Evolutionary conservation across 64 coral and sea anemone species (phyloP), one percentile per base, ranked within the genome.

Genomic region (Montipora cactus): DNA sequence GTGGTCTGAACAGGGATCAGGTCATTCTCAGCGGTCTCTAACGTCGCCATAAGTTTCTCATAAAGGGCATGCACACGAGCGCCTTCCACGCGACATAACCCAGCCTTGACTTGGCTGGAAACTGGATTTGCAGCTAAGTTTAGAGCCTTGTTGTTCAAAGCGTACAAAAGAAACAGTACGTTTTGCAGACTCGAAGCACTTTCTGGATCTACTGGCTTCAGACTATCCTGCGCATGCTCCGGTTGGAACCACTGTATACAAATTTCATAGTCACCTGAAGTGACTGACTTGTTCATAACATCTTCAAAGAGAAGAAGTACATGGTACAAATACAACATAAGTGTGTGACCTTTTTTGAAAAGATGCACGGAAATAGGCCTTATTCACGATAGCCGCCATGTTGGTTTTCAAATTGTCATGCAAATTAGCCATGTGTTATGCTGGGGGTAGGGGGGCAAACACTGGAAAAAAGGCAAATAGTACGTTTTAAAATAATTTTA

Each of bases 241-340:
- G 88, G 89, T 4, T 91, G 67, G n/a, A 86, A 79, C 95, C 95
- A 97, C 47, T 97, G 92, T 23, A 97, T 83, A 55, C 92, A 97
- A 12, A 97, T 52, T 61, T 97, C 95, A 45, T 83, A 81, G 2
- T 97, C 95, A 47, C 71, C 22, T 47, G 95, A 93, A 66, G 22
- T 91, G n/a, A 23, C 67, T 15, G 89, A 66, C 61, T 87, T 53
- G 71, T 74, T 80, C 69, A 83, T 4, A 11, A 88, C 71, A 79
- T 92, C 89, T 88, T 5, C 13, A 89, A n/a, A 52, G 44, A 51
- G 52, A 13, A 13, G 18, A 15, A 52, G 47, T 45, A 44, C 15
- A 49, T 2, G 1, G 50, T 14, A 14, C 3, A 11, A 64, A 16
- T 64, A 64, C 9, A 16, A 15, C 61, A 64, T 64, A 64, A 14